Evolutionary conservation across 2,888 invertebrate genomes (phyloP), one percentile per base, ranked within the genome.

Genomic region (Troides aeacus): DNA sequence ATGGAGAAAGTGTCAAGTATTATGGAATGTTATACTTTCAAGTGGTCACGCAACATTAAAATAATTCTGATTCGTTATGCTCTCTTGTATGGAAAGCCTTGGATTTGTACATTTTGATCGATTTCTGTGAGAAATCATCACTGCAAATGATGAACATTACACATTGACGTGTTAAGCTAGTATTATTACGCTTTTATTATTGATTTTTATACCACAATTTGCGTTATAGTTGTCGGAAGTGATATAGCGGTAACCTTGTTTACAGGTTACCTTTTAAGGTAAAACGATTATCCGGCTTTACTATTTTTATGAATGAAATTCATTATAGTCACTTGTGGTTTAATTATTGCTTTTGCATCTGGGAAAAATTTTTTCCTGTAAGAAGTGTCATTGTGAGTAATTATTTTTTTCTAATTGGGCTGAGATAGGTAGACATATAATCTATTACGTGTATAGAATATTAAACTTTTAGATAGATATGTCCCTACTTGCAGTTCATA

Each of bases 261-360:
- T 68, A 72, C 67, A 73, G 73, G 77, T 56, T 68, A 64, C 85
- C 83, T 77, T 82, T 76, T 84, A 79, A 74, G 80, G 82, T 73
- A 65, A 75, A 75, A 72, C 68, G 69, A 65, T 70, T 46, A 46
- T 46, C 10, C 12, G 67, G 67, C 62, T 57, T 59, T 67, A 58
- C 64, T 70, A 62, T 17, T 58, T 24, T 56, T 59, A 42, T 7
- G 1, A 63, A 59, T 58, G 53, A 66, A 66, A 59, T 10, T 42
- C 24, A 58, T 21, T 17, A n/a, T 21, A 62, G 23, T 60, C 23
- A 39, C 4, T 53, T 36, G 30, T 17, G 46, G 62, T 50, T 62
- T 62, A 3, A 21, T 61, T 5, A 50, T 50, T 50, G 17, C 17
- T 15, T 21, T 21, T 61, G 39, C 21, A 2, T n/a, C 39, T 3